phyloP scores from a whole-genome alignment of 2,888 invertebrate genomes.

The Nasonovia ribisnigri region DNA sequence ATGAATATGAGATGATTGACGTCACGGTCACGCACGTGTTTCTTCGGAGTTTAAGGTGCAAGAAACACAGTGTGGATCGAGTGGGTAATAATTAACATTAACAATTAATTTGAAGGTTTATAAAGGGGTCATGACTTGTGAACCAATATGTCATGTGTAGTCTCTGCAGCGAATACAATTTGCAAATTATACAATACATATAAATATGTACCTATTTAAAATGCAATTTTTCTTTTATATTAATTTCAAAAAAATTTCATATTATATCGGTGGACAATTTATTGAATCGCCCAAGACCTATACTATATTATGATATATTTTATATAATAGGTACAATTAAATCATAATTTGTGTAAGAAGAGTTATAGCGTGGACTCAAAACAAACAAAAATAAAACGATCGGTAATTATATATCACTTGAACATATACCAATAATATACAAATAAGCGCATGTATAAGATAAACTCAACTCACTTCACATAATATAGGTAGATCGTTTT shows the following conservation, averaged over 20 bases:
- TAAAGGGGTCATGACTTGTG: neutral
- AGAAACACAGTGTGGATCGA: neutral
- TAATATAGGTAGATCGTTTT: neutral
- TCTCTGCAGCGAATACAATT: neutral
- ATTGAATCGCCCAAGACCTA: too few relatives aligned
- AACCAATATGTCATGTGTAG: neutral
- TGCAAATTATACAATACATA: neutral
- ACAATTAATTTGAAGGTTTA: neutral
- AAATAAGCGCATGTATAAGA: neutral
- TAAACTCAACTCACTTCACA: neutral
- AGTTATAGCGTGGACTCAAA: neutral
- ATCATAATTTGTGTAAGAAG: neutral
- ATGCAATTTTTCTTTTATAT: neutral
- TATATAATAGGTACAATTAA: neutral
- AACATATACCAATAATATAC: neutral
- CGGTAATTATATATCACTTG: neutral
- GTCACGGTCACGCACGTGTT: neutral
- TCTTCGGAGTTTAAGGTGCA: neutral
- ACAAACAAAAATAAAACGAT: neutral
- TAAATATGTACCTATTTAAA: neutral
- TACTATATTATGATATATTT: neutral
- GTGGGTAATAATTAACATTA: neutral
- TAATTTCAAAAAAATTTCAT: neutral
- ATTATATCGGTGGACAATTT: neutral
- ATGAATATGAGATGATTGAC: neutral